Base-by-base conservation (phyloP, 2,888 invertebrate genomes). In the Cyaniris semiargus region DNA sequence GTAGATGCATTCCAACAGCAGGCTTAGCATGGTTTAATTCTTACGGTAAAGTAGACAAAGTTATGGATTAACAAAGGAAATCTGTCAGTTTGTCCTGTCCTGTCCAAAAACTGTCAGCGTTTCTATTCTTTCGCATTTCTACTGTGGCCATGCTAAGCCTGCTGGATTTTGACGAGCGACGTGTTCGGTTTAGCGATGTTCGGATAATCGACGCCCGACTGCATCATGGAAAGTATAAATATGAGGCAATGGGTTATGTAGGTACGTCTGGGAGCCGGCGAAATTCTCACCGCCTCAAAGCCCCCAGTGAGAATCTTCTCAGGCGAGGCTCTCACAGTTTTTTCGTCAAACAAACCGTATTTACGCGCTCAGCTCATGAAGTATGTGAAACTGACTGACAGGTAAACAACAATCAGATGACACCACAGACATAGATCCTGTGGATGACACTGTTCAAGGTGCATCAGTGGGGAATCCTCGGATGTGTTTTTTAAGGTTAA, bases 241-340 rank as follows among this genome's bases (percentile, higher is more conserved):
- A 48, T 74, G 48, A 74, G 48, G 74, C 74, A 74, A 74, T 53
- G 18, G 48, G 74, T 13, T 48, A 23, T 44, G 7, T 48, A 23
- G 23, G 7, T 15, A 74, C 23, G 74, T 74, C 44, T 48, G 74
- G 23, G 27, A 27, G 74, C 48, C 15, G 27, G 74, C 53, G 53
- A 53, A 53, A 27, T 53, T 53, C 74, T 27, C 74, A 74, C 48
- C 23, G 27, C 18, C 53, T 74, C 48, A 48, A 27, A 53, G 53
- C 48, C 48, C 23, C 23, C 53, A 44, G 48, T 72, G 72, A 48
- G 74, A 74, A 74, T 74, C 74, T 74, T 74, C 74, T 74, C 74
- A 74, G 74, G 53, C 74, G 27, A 53, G 7, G 53, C 48, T 74
- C 74, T 74, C 74, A 74, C 74, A 48, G 27, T 74, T 23, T 74